These are phyloP conservation scores for Endomychus coccineus DNA, from an alignment of 2,888 invertebrate genomes.

Conservation along the genomic window DNA sequence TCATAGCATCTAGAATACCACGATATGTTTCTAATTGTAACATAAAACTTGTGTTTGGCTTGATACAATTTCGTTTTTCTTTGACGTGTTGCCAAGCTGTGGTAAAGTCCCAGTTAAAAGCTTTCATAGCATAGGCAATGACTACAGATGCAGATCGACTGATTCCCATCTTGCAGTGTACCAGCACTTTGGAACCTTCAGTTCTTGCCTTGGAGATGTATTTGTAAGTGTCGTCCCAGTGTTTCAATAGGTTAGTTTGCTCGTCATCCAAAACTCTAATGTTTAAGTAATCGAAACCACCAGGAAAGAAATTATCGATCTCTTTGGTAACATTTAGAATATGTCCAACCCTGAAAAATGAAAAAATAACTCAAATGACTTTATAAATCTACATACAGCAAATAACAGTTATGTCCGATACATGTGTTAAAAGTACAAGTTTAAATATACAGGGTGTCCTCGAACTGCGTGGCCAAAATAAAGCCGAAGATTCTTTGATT, in stretches of 20 bases:
- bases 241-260: conserved; percentile 89
- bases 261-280: conserved; percentile 96
- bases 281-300: conserved; percentile 92
- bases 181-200: conserved; percentile 87
- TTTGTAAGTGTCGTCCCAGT: conserved; percentile 97
- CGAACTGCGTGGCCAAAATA: too few species aligned
- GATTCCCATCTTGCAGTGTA: conserved; percentile 99
- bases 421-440: too few species aligned
- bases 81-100: conserved; percentile 86
- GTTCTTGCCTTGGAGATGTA: conserved; percentile 90
- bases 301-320: conserved; percentile 99
- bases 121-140: conserved; percentile 98
- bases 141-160: conserved; percentile 97
- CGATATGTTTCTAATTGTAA: conserved; percentile 92
- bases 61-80: conserved; percentile 84
- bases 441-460: too few species aligned
- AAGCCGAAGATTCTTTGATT: too few species aligned
- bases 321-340: conserved; percentile 97
- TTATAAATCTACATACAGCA: too few species aligned
- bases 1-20: conserved; percentile 87
- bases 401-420: too few species aligned
- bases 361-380: conserved; percentile 13
- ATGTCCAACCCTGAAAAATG: conserved; percentile 74
- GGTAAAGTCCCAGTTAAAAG: conserved; percentile 87
- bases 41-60: conserved; percentile 93